Conservation (phyloP, 2,797 vertebrate genomes). For the Rhabdomys pumilio region DNA sequence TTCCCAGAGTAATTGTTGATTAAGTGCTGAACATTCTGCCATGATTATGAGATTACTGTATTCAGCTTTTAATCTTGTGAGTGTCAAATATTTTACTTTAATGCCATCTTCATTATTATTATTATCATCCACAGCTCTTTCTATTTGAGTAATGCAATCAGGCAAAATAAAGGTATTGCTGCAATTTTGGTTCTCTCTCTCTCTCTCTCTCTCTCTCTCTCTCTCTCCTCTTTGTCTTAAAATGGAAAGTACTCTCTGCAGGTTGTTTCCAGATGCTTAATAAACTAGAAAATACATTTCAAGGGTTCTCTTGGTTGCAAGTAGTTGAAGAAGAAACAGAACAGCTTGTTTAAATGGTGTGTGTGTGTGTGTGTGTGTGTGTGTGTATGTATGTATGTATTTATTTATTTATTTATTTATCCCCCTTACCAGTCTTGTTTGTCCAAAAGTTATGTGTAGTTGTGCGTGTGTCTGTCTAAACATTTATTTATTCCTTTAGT, state of each 20-base stretch:
- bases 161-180: slow-evolving; percentile 80
- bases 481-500: neutral
- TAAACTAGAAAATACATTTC: neutral
- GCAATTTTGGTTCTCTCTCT: slow-evolving; percentile 43
- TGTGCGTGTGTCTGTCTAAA: neutral
- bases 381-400: neutral
- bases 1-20: slow-evolving; percentile 85
- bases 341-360: neutral
- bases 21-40: slow-evolving; percentile 73
- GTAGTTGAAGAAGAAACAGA: neutral
- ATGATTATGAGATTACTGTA: slow-evolving; percentile 86
- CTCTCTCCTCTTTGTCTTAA: slow-evolving; percentile 59
- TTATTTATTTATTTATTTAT: too few relatives aligned
- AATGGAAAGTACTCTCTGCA: slow-evolving; percentile 66
- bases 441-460: neutral
- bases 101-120: slow-evolving; percentile 81
- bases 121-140: slow-evolving; percentile 79
- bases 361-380: neutral
- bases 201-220: neutral
- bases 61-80: slow-evolving; percentile 86
- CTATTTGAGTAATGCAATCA: slow-evolving; percentile 84
- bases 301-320: neutral
- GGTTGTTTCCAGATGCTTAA: neutral
- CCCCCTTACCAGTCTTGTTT: neutral
- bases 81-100: slow-evolving; percentile 86